Conservation (phyloP, 1,140 invertebrate species). For the Aphelinus certus region DNA sequence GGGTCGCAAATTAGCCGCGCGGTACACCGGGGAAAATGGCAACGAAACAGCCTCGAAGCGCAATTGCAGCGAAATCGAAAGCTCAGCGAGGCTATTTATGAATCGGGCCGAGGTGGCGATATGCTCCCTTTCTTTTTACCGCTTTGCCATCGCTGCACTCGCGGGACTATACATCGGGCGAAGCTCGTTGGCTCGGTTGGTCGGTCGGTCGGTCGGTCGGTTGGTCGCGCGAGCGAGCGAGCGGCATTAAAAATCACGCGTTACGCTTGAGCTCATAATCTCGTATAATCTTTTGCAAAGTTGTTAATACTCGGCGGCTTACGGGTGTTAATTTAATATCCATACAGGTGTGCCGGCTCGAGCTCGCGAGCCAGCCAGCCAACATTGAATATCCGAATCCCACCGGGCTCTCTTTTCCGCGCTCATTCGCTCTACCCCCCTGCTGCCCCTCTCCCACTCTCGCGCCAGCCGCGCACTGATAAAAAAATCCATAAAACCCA, state of each 20-base stretch:
- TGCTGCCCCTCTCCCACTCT: constrained; percentile 30
- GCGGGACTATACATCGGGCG: too few relatives aligned
- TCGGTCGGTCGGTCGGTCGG: neutral
- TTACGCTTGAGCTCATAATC: constrained; percentile 68
- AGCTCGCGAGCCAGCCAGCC: constrained; percentile 30
- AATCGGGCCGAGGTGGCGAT: neutral
- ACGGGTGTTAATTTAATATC: constrained; percentile 69
- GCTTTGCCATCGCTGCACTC: too few relatives aligned
- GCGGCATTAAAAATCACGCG: constrained; percentile 66
- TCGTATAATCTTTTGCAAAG: constrained; percentile 69
- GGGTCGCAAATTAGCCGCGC: too few relatives aligned
- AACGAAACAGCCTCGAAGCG: neutral
- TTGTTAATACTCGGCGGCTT: constrained; percentile 67
- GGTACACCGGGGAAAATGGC: too few relatives aligned
- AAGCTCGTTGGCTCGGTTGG: too few relatives aligned
- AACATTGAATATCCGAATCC: constrained; percentile 68
- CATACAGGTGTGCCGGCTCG: constrained; percentile 61
- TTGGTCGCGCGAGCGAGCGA: constrained; percentile 13
- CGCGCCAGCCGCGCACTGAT: constrained; percentile 45
- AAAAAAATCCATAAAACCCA: constrained; percentile 66
- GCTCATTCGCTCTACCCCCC: neutral
- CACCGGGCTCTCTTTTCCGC: constrained; percentile 49
- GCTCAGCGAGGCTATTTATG: constrained; percentile 18
- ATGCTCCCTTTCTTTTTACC: neutral
- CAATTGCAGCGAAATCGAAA: too few relatives aligned